Evolutionary conservation across 1,140 invertebrate genomes (phyloP).

Genomic region (Aphelenchoides fujianensis): DNA sequence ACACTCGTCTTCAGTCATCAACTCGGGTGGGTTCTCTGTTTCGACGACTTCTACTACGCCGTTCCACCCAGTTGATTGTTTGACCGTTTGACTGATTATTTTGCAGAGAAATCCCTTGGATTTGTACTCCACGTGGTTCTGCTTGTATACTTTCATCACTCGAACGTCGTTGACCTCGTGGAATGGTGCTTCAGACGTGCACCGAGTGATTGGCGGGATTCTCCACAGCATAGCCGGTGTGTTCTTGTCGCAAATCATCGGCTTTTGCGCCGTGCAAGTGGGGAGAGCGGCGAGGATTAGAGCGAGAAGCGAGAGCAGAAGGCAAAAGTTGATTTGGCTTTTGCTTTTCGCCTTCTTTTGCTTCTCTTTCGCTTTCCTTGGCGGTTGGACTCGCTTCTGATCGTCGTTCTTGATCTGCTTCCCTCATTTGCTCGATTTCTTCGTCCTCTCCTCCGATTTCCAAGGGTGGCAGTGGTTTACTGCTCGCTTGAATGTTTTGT

Average conservation of each 20-base stretch:
- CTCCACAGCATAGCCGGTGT: conserved; percentile 3
- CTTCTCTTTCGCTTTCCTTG: neutral
- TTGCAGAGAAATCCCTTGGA: neutral
- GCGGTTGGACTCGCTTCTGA: neutral
- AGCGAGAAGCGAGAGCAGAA: neutral
- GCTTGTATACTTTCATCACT: neutral
- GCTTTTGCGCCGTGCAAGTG: neutral
- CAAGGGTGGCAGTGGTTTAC: neutral
- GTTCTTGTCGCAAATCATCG: neutral
- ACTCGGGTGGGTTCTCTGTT: neutral
- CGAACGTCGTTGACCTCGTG: conserved; percentile 1
- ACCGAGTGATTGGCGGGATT: no score
- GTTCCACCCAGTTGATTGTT: neutral
- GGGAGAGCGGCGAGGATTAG: neutral
- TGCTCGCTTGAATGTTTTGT: neutral
- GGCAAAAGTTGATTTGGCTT: neutral
- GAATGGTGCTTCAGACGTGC: no score
- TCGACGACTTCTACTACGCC: neutral
- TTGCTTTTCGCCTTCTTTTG: neutral
- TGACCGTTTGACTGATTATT: neutral
- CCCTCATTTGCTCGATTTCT: neutral
- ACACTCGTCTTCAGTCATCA: neutral
- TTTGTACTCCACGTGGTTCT: neutral
- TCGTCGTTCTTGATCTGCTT: neutral
- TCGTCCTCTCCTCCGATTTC: neutral